phyloP scores from a whole-genome alignment of 2,797 vertebrate genomes.

The Phaenicophaeus curvirostris region DNA sequence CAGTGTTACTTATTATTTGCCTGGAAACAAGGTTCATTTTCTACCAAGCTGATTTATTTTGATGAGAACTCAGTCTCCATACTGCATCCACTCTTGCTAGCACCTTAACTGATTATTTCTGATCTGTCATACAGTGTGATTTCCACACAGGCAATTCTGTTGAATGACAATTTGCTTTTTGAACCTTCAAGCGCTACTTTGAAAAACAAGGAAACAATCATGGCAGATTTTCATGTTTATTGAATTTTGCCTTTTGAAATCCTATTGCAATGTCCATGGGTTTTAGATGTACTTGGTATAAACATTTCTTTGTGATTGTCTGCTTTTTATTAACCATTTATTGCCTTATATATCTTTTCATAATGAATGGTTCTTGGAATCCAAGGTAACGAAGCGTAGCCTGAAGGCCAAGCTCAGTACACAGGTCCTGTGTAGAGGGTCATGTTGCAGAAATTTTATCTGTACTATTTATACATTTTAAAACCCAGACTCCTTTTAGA shows the following conservation, averaged over 20 bases:
- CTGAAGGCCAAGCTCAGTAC: background rate
- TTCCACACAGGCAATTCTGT: background rate
- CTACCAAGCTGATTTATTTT: background rate
- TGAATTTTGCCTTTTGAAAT: background rate
- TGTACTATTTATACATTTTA: background rate
- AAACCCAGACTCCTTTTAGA: too few species aligned
- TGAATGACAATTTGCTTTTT: background rate
- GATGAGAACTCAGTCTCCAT: background rate
- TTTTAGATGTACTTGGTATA: background rate
- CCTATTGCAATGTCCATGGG: background rate
- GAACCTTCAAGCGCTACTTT: background rate
- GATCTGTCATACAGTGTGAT: background rate
- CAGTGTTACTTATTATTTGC: background rate
- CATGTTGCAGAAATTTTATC: background rate
- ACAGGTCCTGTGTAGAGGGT: background rate
- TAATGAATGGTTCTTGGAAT: background rate
- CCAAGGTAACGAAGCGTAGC: background rate
- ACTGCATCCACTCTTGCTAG: background rate
- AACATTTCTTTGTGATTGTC: background rate
- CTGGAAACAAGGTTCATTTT: background rate
- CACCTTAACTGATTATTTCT: background rate
- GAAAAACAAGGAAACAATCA: background rate
- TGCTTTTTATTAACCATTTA: background rate
- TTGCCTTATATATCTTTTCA: background rate
- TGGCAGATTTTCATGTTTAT: background rate